Conservation (phyloP, 2,113 vertebrate genomes). For the Notothenia rossii region DNA sequence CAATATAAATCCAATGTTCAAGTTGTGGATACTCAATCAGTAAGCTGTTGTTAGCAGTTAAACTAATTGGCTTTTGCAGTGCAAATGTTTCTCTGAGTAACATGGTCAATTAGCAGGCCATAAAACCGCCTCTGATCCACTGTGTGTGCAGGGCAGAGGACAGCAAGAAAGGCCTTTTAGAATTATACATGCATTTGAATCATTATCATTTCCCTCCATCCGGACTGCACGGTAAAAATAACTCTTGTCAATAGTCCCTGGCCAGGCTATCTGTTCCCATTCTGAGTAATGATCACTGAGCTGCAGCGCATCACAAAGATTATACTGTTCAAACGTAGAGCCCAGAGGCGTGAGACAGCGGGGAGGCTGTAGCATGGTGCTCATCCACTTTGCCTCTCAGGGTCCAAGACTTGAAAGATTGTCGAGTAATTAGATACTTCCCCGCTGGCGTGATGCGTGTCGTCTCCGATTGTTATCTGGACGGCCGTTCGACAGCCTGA, state of each 20-base stretch:
- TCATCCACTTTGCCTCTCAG: constrained; percentile 53
- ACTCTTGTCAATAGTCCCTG: constrained; percentile 56
- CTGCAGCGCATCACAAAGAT: constrained; percentile 44
- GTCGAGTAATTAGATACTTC: constrained; percentile 58
- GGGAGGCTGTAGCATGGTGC: constrained; percentile 33
- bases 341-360: constrained; percentile 48
- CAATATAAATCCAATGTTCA: background rate
- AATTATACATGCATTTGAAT: constrained; percentile 50
- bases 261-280: constrained; percentile 44
- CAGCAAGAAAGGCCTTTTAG: constrained; percentile 48
- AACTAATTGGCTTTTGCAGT: background rate
- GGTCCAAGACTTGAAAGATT: constrained; percentile 50
- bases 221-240: constrained; percentile 55
- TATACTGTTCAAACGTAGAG: constrained; percentile 46
- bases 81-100: constrained; percentile 4
- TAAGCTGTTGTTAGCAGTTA: background rate
- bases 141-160: constrained; percentile 1
- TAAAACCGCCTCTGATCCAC: background rate
- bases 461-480: constrained; percentile 48
- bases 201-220: constrained; percentile 52
- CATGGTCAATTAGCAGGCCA: background rate
- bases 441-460: constrained; percentile 42
- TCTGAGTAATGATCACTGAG: constrained; percentile 68
- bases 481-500: constrained; percentile 46
- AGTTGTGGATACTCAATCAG: background rate